Conservation (phyloP, 2,797 vertebrate species). For the Ptychadena robeensis region DNA sequence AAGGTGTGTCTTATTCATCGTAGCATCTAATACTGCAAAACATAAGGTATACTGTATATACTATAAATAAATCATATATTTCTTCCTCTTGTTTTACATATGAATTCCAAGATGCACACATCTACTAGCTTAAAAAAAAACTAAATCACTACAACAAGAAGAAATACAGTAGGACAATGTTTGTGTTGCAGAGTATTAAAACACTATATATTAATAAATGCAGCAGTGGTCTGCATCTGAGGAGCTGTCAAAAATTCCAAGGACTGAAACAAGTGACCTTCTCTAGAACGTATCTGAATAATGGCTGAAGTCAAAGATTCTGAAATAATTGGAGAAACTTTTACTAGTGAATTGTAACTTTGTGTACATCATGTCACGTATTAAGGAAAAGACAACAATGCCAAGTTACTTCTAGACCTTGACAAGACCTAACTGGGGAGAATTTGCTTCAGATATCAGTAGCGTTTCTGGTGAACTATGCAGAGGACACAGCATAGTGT, state of each 20-base stretch:
- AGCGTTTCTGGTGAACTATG: constrained; percentile 26
- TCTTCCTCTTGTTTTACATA: too few species aligned
- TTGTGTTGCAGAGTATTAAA: constrained; percentile 37
- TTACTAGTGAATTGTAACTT: constrained; percentile 34
- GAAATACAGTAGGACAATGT: constrained; percentile 24
- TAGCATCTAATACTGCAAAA: too few species aligned
- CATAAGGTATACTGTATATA: too few species aligned
- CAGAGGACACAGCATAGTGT: constrained; percentile 5
- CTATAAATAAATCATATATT: too few species aligned
- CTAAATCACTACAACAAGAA: background rate
- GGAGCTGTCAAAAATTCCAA: constrained; percentile 55
- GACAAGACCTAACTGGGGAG: constrained; percentile 4
- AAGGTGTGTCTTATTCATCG: too few species aligned
- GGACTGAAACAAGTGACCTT: constrained; percentile 56
- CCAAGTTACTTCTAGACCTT: background rate
- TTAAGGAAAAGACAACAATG: constrained; percentile 2
- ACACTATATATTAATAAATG: constrained; percentile 41
- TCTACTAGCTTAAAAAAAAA: constrained; percentile 4
- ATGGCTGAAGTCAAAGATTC: constrained; percentile 48
- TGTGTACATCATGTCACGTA: constrained; percentile 40
- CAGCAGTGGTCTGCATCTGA: constrained; percentile 16
- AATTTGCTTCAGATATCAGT: background rate
- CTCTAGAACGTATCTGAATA: constrained; percentile 55
- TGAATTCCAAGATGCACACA: constrained; percentile 14
- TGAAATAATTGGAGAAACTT: constrained; percentile 53